Conservation (phyloP, 2,888 invertebrate genomes). For the Dicyrtoma fusca region DNA sequence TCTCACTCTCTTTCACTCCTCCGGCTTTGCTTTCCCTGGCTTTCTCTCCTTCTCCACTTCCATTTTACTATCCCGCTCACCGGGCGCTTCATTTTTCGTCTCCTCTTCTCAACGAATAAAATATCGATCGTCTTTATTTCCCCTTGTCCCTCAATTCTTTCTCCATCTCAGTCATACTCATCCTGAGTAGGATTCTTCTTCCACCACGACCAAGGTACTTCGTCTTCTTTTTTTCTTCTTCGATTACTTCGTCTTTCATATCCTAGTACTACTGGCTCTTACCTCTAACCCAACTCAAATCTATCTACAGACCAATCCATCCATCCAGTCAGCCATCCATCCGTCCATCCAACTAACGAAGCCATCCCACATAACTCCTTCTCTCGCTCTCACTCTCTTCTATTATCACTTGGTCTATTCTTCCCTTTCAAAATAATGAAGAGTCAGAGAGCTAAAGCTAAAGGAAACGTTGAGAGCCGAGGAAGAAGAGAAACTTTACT, state of each 20-base stretch:
- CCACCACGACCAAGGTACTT: not conserved
- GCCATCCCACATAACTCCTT: no score
- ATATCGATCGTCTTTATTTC: constrained; percentile 35
- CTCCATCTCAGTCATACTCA: constrained; percentile 24
- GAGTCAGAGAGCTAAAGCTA: not conserved
- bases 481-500: constrained; percentile 4
- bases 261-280: no score
- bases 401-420: constrained; percentile 13
- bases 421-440: constrained; percentile 21
- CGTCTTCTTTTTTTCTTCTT: not conserved
- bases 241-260: not conserved
- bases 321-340: not conserved
- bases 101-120: constrained; percentile 8
- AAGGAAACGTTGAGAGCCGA: not conserved
- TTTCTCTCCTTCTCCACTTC: not conserved
- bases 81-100: not conserved
- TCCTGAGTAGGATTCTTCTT: constrained; percentile 3
- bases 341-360: not conserved
- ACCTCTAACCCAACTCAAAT: no score
- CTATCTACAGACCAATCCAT: not conserved
- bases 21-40: not conserved
- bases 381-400: not conserved
- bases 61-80: constrained; percentile 1
- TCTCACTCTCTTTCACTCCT: not conserved
- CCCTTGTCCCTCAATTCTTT: constrained; percentile 17